Evolutionary conservation across 2,888 invertebrate species (phyloP).

Genomic region (Unio pictorum): DNA sequence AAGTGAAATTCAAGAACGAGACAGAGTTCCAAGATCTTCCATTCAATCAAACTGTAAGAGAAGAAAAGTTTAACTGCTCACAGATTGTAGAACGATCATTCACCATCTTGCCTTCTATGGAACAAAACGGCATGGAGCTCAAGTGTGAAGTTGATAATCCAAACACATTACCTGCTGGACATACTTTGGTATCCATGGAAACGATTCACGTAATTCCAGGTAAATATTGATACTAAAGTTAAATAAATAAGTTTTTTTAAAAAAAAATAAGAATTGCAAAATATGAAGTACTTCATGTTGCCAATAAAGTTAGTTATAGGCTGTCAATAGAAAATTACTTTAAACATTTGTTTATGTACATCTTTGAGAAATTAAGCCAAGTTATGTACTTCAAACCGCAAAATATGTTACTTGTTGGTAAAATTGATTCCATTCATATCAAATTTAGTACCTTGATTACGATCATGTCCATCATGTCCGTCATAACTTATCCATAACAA

Average conservation of each 20-base stretch:
- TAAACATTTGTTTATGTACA: not conserved
- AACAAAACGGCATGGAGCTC: constrained; percentile 26
- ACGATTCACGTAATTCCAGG: constrained; percentile 35
- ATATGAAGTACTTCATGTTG: too few species aligned
- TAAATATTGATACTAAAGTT: constrained; percentile 3
- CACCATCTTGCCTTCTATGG: constrained; percentile 15
- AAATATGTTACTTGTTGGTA: too few species aligned
- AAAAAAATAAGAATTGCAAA: too few species aligned
- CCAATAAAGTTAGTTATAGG: too few species aligned
- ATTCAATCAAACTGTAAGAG: constrained; percentile 4
- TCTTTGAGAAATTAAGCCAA: not conserved
- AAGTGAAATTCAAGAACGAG: constrained; percentile 17
- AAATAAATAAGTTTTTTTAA: too few species aligned
- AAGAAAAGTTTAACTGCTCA: constrained; percentile 17
- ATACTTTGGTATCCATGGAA: constrained; percentile 13
- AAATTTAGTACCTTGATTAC: too few species aligned
- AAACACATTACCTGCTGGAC: constrained; percentile 18
- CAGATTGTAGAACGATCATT: constrained; percentile 17
- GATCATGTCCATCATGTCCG: too few species aligned
- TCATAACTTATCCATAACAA: too few species aligned
- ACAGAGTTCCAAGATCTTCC: constrained; percentile 12
- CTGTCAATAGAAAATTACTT: too few species aligned
- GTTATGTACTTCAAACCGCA: too few species aligned
- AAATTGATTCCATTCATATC: too few species aligned
- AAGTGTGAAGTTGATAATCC: constrained; percentile 32